Conservation (phyloP, 2,888 invertebrate species). For the Tipula helvola region DNA sequence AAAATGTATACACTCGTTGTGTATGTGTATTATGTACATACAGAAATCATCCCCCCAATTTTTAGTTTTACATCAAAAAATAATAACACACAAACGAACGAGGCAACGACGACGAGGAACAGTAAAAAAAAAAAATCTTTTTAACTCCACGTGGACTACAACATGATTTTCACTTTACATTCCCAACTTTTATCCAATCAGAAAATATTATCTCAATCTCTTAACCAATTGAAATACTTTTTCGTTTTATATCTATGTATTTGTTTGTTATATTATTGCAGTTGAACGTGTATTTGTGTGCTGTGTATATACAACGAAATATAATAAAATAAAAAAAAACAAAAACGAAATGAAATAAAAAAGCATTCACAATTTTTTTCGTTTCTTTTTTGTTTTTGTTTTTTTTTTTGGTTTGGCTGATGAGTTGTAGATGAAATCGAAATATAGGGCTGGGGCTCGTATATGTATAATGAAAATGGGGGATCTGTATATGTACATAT, state of each 20-base stretch:
- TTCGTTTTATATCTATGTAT: background rate
- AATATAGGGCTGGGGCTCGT: background rate
- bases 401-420: background rate
- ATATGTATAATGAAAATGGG: background rate
- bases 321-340: background rate
- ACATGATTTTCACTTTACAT: background rate
- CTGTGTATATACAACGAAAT: background rate
- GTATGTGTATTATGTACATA: background rate
- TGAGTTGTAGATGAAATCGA: conserved; percentile 10
- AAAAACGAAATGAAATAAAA: conserved; percentile 1
- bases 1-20: background rate
- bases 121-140: background rate
- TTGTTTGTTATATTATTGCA: background rate
- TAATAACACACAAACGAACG: background rate
- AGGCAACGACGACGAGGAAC: background rate
- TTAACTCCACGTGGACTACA: conserved; percentile 9
- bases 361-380: background rate
- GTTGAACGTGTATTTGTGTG: background rate
- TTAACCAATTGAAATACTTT: background rate
- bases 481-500: no score
- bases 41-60: background rate
- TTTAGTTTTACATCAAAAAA: conserved; percentile 8
- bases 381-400: background rate
- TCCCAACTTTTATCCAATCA: conserved; percentile 6
- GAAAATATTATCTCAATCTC: conserved; percentile 5